These are phyloP conservation scores for Xestia c-nigrum DNA, from an alignment of 2,888 invertebrate species.

Conservation along the genomic window DNA sequence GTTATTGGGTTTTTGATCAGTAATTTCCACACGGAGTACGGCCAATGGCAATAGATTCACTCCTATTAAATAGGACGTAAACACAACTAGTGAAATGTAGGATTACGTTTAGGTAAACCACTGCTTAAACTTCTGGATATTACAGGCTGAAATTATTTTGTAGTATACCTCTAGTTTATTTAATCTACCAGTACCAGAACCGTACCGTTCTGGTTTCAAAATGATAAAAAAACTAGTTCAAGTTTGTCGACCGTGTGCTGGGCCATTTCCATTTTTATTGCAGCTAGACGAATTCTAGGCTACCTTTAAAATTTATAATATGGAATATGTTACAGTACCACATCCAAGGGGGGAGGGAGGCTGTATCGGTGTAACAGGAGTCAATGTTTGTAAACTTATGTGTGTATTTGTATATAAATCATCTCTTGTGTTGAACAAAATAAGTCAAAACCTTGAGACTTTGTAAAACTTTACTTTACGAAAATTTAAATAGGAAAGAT, in stretches of 20 bases:
- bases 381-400: no score
- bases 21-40: background rate
- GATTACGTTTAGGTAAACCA: background rate
- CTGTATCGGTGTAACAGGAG: no score
- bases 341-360: no score
- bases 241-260: background rate
- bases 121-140: background rate
- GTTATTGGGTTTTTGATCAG: background rate
- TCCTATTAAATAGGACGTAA: background rate
- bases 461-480: no score
- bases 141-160: background rate
- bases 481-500: no score
- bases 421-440: background rate
- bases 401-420: background rate
- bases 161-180: background rate
- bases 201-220: background rate
- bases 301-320: slow-evolving; percentile 23
- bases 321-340: background rate
- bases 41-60: background rate
- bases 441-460: background rate
- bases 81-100: background rate
- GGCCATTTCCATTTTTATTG: slow-evolving; percentile 40
- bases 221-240: background rate
- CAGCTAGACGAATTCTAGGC: background rate
- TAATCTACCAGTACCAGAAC: background rate